Percentiles rank a stretch among this genome's conserved stretches.
Conservation (phyloP, 2,888 invertebrate species). For the Gibbula magus region DNA sequence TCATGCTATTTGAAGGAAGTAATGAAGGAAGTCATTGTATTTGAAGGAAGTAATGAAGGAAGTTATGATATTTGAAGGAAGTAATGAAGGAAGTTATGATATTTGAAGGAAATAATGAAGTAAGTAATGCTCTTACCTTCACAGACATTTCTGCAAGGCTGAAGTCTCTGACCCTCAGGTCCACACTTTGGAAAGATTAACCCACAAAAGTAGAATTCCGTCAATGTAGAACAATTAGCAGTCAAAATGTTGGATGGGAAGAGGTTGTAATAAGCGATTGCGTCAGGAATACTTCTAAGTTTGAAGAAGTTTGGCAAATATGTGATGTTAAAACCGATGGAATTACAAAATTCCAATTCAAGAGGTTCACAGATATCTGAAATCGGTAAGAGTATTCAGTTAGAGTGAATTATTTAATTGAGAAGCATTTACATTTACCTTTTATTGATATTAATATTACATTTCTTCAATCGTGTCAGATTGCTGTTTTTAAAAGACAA, state of each 20-base stretch:
- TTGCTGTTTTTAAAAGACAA: no score
- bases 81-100: no score
- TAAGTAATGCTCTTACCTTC: not conserved
- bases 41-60: no score
- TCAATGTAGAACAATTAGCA: slow-evolving; percentile 37
- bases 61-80: no score
- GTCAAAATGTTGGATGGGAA: slow-evolving; percentile 7
- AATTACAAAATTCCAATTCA: not conserved
- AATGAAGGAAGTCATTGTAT: no score
- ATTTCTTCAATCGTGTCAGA: no score
- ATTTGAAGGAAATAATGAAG: no score
- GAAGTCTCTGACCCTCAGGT: slow-evolving; percentile 27
- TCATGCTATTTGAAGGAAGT: no score
- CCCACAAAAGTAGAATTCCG: slow-evolving; percentile 52
- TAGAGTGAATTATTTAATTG: no score
- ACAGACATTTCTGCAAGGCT: slow-evolving; percentile 12
- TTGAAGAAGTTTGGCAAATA: not conserved
- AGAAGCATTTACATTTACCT: no score
- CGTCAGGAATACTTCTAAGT: not conserved
- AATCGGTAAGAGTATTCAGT: not conserved
- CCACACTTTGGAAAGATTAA: slow-evolving; percentile 58
- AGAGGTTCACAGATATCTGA: not conserved
- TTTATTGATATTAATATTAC: no score
- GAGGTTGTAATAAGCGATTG: not conserved
- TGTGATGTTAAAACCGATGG: not conserved